A percentile compares a stretch with the other conserved stretches of the same genome.
Conservation (phyloP, 2,797 vertebrate genomes). For the Falco cherrug region DNA sequence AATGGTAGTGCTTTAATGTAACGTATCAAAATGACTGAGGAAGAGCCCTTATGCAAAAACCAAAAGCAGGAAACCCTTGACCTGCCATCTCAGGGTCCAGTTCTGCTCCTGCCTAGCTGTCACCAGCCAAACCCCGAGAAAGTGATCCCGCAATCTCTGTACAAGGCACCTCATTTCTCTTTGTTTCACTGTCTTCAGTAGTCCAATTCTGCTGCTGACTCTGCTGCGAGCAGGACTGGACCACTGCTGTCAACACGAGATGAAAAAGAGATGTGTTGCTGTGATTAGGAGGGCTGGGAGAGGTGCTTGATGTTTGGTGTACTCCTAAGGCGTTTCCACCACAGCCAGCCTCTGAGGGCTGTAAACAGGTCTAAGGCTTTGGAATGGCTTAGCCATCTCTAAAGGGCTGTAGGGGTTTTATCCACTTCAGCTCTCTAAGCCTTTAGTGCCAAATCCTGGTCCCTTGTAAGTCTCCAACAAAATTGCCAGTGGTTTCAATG, state of each 20-base stretch:
- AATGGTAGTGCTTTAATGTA: neutral
- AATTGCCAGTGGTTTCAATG: neutral
- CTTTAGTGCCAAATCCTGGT: slow-evolving; percentile 40
- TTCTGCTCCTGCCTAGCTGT: neutral
- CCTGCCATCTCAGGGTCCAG: neutral
- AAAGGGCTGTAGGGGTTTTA: slow-evolving; percentile 36
- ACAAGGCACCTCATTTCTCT: neutral
- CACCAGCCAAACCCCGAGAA: neutral
- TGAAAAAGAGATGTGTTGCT: neutral
- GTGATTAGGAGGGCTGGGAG: neutral
- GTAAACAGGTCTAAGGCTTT: neutral
- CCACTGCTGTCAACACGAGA: neutral
- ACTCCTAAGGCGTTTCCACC: neutral
- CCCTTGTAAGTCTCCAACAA: slow-evolving; percentile 12
- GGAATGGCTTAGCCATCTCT: slow-evolving; percentile 28
- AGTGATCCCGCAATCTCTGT: neutral
- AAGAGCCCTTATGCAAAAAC: neutral
- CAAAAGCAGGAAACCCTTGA: neutral
- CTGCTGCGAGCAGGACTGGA: neutral
- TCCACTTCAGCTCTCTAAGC: slow-evolving; percentile 52
- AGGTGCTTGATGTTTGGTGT: accelerated
- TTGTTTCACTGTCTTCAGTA: neutral
- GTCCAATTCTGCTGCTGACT: neutral
- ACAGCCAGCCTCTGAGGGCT: neutral
- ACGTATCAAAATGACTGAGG: neutral